Evolutionary conservation across 1,140 invertebrate species (phyloP), one percentile per base, ranked within the genome.

Genomic region (Rhynchophorus ferrugineus): DNA sequence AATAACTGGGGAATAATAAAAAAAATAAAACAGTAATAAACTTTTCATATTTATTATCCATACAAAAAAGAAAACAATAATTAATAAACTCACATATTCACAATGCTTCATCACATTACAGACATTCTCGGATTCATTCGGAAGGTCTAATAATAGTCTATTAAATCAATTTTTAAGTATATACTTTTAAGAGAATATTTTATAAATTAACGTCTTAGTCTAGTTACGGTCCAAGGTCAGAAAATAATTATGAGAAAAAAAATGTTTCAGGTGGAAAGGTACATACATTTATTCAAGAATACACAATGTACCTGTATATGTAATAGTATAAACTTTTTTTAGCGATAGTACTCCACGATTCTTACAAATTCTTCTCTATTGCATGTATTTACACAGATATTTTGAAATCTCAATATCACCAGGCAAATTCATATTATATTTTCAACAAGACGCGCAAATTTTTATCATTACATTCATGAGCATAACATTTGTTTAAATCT

Each of bases 141-240:
- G 38, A 47, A 39, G 48, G 44, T 45, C 52, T 54, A 59, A 59
- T 47, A 55, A 59, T 56, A 51, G 24, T 54, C 58, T 59, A 59
- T 54, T 54, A 60, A 60, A 46, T 59, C 51, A 55, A 59, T 56
- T 56, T n/a, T n/a, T 60, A 60, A 60, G 58, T 57, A 59, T 59
- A 57, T 60, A 58, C 48, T 59, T 29, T 61, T 61, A 56, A 54
- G 46, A 54, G 53, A 58, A 61, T 55, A 54, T 49, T 61, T 56
- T 56, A 61, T 58, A 61, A 58, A 61, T 61, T 51, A 54, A 55
- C 46, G 20, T 29, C 52, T 60, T 58, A 58, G n/a, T 33, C 56
- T 58, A 56, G 49, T 53, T 48, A 58, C 49, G 56, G 52, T 58
- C 49, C 56, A 58, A 61, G 56, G 56, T 61, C 49, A 49, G 52